Base-by-base conservation (phyloP, 2,888 invertebrate species). In the Lithophane leautieri region DNA sequence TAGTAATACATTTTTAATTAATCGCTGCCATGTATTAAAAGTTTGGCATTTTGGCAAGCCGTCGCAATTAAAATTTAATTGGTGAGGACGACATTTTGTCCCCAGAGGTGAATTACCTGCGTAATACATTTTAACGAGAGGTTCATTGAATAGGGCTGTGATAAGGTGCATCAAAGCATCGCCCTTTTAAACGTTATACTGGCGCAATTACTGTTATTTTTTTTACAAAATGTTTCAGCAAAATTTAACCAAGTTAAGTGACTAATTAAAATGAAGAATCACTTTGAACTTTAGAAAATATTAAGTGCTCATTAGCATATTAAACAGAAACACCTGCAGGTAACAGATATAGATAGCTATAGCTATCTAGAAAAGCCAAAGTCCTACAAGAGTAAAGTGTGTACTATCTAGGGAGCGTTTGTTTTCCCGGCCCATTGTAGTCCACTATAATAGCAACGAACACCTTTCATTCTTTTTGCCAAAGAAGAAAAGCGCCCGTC, bases 1-100 rank as follows among this genome's bases (percentile, higher is more conserved):
- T 91, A 89, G 86, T 90, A 88, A 92, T 91, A 91, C 90, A 91
- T 92, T 91, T 93, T 93, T 93, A 93, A 93, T 93, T 93, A 93
- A 92, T 92, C 86, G 87, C 81, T 85, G 83, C 79, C 83, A 89
- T 88, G 91, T 90, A 91, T 93, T 90, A 90, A 91, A 93, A 93
- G 90, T 92, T 92, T 81, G 91, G 75, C 88, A 85, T 89, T 89
- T 90, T 86, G 86, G 86, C 86, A 86, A 84, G 89, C 82, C 84
- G 84, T 87, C 86, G 79, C 78, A 80, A 82, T 88, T 89, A 87
- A 89, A 90, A 88, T 90, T 89, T 88, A 90, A 91, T 89, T 89
- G 86, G 87, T 73, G 70, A 82, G 82, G 85, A 87, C 82, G 91
- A 90, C 87, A 90, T 76, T 89, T 86, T 88, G 82, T 83, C 80